Base-by-base conservation (phyloP, 2,113 vertebrate genomes). In the Clarias batrachus region DNA sequence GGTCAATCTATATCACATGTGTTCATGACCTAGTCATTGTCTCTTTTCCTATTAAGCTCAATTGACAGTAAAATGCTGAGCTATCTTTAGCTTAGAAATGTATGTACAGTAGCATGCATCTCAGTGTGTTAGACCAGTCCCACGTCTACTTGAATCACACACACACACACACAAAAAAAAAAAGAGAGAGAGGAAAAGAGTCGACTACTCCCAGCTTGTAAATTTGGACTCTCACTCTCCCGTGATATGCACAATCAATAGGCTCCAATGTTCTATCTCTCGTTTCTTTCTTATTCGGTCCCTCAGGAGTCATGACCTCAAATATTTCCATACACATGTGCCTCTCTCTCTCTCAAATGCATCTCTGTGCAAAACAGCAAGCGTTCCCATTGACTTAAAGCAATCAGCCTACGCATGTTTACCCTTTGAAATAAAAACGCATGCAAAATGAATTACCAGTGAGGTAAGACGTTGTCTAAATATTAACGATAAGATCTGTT, bases 311-410 rank as follows among this genome's bases (percentile, higher is more conserved):
- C 86, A 66, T 91, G 91, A 92, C 91, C 91, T 93, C 91, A 91
- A 91, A 89, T 91, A 91, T 92, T 92, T 94, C 92, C 90, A 89
- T 91, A 92, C 92, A 92, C 92, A 89, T 92, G 91, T 92, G 89
- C 89, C 83, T 89, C 87, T 12, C 76, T 12, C 76, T 17, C 59
- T 77, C 52, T 74, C 78, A 59, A 33, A 65, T 17, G 25, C 59
- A 60, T 70, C 48, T 73, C 57, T 23, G 48, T 33, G 90, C 82
- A 91, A 88, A 90, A 84, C 63, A 87, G 93, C 93, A 92, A 93
- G 93, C 91, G 92, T 91, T 92, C 89, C 87, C 88, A 59, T 3
- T 14, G 11, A 59, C 57, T 59, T 59, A 59, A 59, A 59, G 57
- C 16, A 17, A 59, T 59, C 57, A 2, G 57, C 13, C 57, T 3